These are phyloP conservation scores for Petrocephalus sullivani DNA, from an alignment of 2,797 vertebrate species.

Conservation along the genomic window DNA sequence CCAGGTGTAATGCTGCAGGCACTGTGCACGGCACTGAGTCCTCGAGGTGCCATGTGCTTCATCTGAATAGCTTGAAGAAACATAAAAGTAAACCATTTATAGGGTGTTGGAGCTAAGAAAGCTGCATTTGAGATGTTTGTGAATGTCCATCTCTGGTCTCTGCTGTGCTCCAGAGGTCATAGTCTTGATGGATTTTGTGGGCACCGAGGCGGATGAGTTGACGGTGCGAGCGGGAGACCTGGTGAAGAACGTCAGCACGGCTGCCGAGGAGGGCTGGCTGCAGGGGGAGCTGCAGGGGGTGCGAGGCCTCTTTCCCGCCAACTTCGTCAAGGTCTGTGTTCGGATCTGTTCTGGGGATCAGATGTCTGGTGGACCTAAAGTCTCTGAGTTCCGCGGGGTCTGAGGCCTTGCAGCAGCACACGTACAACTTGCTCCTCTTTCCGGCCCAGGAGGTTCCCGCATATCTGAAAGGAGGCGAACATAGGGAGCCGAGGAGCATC, in stretches of 20 bases:
- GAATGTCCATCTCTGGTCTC: constrained; percentile 19
- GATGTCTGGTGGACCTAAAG: neutral
- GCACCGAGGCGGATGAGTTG: constrained; percentile 66
- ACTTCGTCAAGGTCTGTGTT: constrained; percentile 67
- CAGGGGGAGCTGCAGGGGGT: constrained; percentile 66
- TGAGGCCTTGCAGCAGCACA: neutral
- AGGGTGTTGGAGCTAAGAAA: neutral
- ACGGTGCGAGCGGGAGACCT: constrained; percentile 66
- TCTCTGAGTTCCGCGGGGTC: neutral
- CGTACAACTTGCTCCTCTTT: neutral
- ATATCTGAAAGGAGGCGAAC: constrained; percentile 56
- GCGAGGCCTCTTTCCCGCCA: constrained; percentile 71
- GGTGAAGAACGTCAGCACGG: constrained; percentile 64
- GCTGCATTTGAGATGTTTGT: neutral
- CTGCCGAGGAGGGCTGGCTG: constrained; percentile 72
- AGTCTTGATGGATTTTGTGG: constrained; percentile 70
- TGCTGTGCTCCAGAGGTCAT: constrained; percentile 65
- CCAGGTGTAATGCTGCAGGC: neutral
- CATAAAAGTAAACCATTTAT: neutral
- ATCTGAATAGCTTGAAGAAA: neutral
- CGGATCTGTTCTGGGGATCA: neutral
- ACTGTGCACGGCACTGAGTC: neutral
- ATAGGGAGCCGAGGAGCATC: constrained; percentile 64
- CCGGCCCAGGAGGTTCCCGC: constrained; percentile 62
- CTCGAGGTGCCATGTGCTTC: neutral